Conservation (phyloP, 2,888 invertebrate genomes). For the Peribatodes rhomboidaria region DNA sequence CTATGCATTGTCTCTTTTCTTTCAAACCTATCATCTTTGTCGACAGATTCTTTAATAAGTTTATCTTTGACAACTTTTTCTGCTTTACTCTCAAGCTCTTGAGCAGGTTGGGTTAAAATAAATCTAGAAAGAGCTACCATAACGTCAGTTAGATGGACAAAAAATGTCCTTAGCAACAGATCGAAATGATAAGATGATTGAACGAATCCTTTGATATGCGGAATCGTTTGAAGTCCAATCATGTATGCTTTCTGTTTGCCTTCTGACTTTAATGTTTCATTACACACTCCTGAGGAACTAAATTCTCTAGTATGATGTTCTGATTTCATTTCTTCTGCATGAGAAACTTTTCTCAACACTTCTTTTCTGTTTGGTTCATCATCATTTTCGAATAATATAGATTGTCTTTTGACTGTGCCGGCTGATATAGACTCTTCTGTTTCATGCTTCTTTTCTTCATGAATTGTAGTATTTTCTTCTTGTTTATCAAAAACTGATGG, state of each 20-base stretch:
- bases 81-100: slow-evolving; percentile 43
- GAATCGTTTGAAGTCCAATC: slow-evolving; percentile 75
- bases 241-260: slow-evolving; percentile 69
- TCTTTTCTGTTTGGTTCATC: slow-evolving; percentile 9
- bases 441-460: background rate
- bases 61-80: slow-evolving; percentile 46
- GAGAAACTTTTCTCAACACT: background rate
- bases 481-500: slow-evolving; percentile 27
- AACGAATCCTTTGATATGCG: slow-evolving; percentile 67
- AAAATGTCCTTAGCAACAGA: slow-evolving; percentile 76
- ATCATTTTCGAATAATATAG: slow-evolving; percentile 31
- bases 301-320: slow-evolving; percentile 20
- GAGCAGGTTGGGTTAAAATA: slow-evolving; percentile 65
- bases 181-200: slow-evolving; percentile 71
- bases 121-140: slow-evolving; percentile 80
- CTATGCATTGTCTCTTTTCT: slow-evolving; percentile 27
- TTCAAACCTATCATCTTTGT: slow-evolving; percentile 23
- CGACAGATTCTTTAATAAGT: slow-evolving; percentile 41
- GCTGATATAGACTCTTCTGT: slow-evolving; percentile 7
- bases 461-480: background rate
- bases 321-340: slow-evolving; percentile 18
- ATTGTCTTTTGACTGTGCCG: slow-evolving; percentile 13
- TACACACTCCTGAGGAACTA: slow-evolving; percentile 7
- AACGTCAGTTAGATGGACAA: slow-evolving; percentile 79
- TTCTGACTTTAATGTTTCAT: slow-evolving; percentile 39